Percentiles rank a stretch among this genome's conserved stretches.
Evolutionary conservation across 1,140 invertebrate genomes (phyloP).

Genomic region (Drosophila littoralis): DNA sequence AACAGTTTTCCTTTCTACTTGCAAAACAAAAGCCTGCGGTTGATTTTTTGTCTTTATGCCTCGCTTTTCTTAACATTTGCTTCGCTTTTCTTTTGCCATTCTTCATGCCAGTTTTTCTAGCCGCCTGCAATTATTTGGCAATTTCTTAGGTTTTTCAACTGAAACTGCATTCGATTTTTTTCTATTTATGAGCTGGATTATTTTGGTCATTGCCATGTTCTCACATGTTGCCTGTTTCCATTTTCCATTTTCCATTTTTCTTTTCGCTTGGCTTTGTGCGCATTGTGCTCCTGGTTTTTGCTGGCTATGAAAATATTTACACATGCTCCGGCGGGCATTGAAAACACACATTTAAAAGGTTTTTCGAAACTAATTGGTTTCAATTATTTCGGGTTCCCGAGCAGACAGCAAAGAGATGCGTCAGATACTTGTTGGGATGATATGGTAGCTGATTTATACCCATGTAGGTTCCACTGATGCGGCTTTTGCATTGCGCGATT

Average conservation of each 20-base stretch:
- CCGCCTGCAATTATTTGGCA: conserved; percentile 74
- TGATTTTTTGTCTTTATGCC: conserved; percentile 72
- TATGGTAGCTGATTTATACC: conserved; percentile 41
- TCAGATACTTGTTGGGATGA: conserved; percentile 38
- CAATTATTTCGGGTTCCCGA: conserved; percentile 74
- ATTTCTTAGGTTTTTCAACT: conserved; percentile 62
- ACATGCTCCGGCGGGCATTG: conserved; percentile 54
- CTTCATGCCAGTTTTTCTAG: conserved; percentile 31
- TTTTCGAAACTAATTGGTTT: conserved; percentile 83
- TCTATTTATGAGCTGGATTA: conserved; percentile 53
- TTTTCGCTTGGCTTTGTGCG: conserved; percentile 12
- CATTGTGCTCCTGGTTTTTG: conserved; percentile 49
- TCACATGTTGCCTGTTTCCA: conserved; percentile 54
- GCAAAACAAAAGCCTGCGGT: conserved; percentile 65
- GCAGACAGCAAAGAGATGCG: conserved; percentile 56
- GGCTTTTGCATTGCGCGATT: conserved; percentile 67
- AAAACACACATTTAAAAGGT: conserved; percentile 78
- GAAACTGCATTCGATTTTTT: conserved; percentile 52
- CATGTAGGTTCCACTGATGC: conserved; percentile 8
- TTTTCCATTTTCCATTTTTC: conserved; percentile 27
- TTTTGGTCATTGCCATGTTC: conserved; percentile 82
- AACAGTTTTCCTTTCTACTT: conserved; percentile 40
- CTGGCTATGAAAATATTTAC: conserved; percentile 78
- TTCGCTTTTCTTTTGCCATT: conserved; percentile 37
- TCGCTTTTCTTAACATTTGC: conserved; percentile 41